These are phyloP conservation scores for Iguana delicatissima DNA, from an alignment of 2,797 vertebrate species.

Conservation along the genomic window DNA sequence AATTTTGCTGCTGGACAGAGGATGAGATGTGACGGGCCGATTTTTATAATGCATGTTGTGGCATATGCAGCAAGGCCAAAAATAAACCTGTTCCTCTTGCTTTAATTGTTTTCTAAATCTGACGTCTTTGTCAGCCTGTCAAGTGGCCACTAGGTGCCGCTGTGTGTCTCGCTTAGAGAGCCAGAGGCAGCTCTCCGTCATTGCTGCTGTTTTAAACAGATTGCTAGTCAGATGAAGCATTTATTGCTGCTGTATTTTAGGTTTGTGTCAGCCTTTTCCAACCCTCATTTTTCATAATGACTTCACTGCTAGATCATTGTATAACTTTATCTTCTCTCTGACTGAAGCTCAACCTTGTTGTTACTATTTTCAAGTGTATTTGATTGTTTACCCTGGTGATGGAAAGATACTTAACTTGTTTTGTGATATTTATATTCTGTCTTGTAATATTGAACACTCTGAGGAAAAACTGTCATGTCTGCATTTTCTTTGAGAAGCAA, in stretches of 20 bases:
- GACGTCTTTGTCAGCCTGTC: background rate
- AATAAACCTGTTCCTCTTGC: background rate
- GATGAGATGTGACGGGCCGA: background rate
- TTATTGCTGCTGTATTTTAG: constrained; percentile 80
- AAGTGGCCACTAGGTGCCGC: constrained; percentile 80
- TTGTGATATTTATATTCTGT: constrained; percentile 77
- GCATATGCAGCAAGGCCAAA: background rate
- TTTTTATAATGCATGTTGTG: constrained; percentile 30
- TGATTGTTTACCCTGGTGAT: constrained; percentile 76
- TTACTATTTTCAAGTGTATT: constrained; percentile 76
- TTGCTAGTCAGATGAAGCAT: constrained; percentile 78
- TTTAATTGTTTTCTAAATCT: constrained; percentile 2
- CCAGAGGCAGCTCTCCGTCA: constrained; percentile 72
- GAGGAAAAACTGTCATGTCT: constrained; percentile 73
- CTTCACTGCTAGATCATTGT: constrained; percentile 73
- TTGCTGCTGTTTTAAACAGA: constrained; percentile 75
- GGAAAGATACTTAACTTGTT: constrained; percentile 77
- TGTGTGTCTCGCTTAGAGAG: constrained; percentile 63
- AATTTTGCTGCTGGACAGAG: background rate
- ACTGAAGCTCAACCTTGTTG: constrained; percentile 70
- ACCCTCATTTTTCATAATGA: constrained; percentile 78
- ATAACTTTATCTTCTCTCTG: constrained; percentile 77
- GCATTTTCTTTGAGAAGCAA: constrained; percentile 68
- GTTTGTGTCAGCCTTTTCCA: constrained; percentile 78
- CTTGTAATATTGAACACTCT: constrained; percentile 72